phyloP scores from a whole-genome alignment of 2,113 vertebrate species.

The Xiphias gladius region DNA sequence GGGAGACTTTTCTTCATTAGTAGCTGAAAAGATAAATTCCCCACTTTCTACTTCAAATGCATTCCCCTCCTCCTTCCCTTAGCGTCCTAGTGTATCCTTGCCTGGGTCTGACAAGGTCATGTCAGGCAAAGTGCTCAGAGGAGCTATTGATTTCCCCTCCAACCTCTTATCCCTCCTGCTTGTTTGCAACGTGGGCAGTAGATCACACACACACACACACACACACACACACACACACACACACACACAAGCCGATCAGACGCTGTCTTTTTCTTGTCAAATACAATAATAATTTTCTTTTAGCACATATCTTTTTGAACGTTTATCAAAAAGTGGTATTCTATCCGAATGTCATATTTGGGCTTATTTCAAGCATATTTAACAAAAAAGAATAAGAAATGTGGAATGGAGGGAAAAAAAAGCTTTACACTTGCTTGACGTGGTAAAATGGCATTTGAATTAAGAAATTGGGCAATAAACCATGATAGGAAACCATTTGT shows the following conservation, averaged over 20 bases:
- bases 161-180: slow-evolving; percentile 59
- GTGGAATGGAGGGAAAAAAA: not conserved
- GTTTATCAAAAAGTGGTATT: slow-evolving; percentile 18
- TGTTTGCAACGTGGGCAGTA: slow-evolving; percentile 51
- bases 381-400: not conserved
- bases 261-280: slow-evolving; percentile 12
- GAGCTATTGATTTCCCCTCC: slow-evolving; percentile 87
- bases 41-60: not conserved
- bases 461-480: slow-evolving; percentile 2
- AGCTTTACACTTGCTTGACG: not conserved
- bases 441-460: slow-evolving; percentile 10
- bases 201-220: slow-evolving; percentile 12
- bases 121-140: slow-evolving; percentile 82
- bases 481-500: slow-evolving; percentile 12
- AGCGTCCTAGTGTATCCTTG: slow-evolving; percentile 82
- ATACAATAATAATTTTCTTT: not conserved
- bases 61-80: slow-evolving; percentile 7
- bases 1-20: not conserved
- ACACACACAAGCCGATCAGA: slow-evolving; percentile 10
- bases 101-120: slow-evolving; percentile 87
- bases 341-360: slow-evolving; percentile 1
- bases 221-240: slow-evolving; percentile 1
- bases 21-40: not conserved
- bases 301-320: not conserved
- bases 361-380: slow-evolving; percentile 1